Percentiles rank a stretch among this genome's conserved stretches.
These are phyloP conservation scores for Calameuta filiformis DNA, from an alignment of 2,888 invertebrate genomes.

Conservation along the genomic window DNA sequence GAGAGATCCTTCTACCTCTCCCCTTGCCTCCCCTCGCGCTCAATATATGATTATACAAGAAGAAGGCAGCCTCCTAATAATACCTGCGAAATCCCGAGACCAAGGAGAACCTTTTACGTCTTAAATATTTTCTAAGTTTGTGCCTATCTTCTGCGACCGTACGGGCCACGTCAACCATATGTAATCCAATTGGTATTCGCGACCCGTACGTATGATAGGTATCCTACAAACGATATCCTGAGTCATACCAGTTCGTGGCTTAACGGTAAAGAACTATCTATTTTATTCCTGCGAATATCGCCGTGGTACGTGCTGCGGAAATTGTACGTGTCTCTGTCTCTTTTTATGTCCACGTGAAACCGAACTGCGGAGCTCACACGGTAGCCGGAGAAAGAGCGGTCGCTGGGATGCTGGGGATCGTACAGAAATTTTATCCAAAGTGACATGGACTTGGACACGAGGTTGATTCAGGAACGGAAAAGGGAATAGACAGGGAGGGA, in stretches of 20 bases:
- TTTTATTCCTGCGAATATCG: slow-evolving; percentile 15
- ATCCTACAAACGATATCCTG: background rate
- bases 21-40: slow-evolving; percentile 22
- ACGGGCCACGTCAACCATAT: background rate
- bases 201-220: background rate
- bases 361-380: background rate
- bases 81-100: background rate
- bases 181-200: background rate
- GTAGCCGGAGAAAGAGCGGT: background rate
- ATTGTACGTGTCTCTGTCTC: slow-evolving; percentile 1
- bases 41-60: background rate
- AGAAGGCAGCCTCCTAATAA: background rate
- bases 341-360: slow-evolving; percentile 25
- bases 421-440: slow-evolving; percentile 34
- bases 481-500: background rate
- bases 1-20: slow-evolving; percentile 53
- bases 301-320: background rate
- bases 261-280: slow-evolving; percentile 1
- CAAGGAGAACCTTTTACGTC: background rate
- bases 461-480: slow-evolving; percentile 10
- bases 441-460: slow-evolving; percentile 43
- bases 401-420: background rate
- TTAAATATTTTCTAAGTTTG: background rate
- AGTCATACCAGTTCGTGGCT: background rate
- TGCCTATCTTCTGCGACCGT: background rate